Conservation (phyloP, 1,140 invertebrate genomes). For the Plutomurus gul region DNA sequence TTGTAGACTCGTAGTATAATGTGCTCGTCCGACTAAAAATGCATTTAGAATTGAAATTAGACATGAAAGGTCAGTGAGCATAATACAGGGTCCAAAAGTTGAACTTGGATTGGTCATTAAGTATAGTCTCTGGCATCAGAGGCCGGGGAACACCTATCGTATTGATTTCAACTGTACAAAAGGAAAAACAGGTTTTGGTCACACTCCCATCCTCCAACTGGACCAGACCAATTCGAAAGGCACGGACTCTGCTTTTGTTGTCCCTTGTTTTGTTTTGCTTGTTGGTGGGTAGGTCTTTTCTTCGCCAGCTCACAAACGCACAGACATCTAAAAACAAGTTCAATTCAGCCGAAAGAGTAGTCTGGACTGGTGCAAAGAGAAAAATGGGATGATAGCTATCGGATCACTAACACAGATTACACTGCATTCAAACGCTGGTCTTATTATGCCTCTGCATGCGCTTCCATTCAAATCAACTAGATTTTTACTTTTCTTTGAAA, state of each 20-base stretch:
- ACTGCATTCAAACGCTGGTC: background rate
- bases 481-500: background rate
- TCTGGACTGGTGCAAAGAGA: background rate
- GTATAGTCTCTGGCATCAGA: background rate
- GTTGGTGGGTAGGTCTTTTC: background rate
- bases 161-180: background rate
- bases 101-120: too few relatives aligned
- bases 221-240: background rate
- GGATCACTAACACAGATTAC: background rate
- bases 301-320: background rate
- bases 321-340: too few relatives aligned
- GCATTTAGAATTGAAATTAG: too few relatives aligned
- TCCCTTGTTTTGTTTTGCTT: background rate
- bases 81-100: too few relatives aligned
- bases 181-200: conserved; percentile 35
- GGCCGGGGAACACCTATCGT: too few relatives aligned
- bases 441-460: background rate
- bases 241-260: background rate
- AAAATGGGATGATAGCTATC: background rate
- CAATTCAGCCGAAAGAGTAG: background rate
- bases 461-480: background rate
- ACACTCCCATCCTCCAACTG: too few relatives aligned
- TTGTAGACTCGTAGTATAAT: too few relatives aligned
- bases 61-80: too few relatives aligned
- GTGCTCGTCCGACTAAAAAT: too few relatives aligned